phyloP scores from a whole-genome alignment of 1,140 invertebrate species.

The Musca vetustissima region DNA sequence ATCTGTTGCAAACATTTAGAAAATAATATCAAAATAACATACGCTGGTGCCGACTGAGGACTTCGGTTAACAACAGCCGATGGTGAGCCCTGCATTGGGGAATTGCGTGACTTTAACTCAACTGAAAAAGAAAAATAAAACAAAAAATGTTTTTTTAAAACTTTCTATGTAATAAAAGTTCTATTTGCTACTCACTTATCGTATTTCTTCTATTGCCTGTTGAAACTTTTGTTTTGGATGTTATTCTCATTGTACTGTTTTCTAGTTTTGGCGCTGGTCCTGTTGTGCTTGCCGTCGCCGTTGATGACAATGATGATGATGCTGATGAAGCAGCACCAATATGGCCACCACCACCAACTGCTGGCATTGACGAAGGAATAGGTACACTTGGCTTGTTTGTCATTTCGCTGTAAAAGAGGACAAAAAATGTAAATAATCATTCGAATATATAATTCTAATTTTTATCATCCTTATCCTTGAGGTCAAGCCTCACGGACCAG shows the following conservation, averaged over 20 bases:
- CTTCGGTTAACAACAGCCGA: conserved; percentile 51
- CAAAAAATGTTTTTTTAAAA: neutral
- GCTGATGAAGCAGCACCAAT: neutral
- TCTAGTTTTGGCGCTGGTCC: conserved; percentile 43
- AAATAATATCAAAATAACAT: conserved; percentile 33
- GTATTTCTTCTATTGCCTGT: conserved; percentile 52
- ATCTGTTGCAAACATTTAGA: too few species aligned
- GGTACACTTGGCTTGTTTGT: conserved; percentile 47
- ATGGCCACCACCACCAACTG: neutral
- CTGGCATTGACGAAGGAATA: conserved; percentile 32
- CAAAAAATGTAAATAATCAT: too few species aligned
- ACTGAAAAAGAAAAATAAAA: conserved; percentile 31
- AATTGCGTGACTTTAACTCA: conserved; percentile 53
- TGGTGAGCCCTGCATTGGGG: conserved; percentile 53
- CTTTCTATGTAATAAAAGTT: neutral
- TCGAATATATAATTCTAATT: too few species aligned
- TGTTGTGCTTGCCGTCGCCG: conserved; percentile 24
- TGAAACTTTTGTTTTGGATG: conserved; percentile 54
- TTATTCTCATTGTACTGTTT: conserved; percentile 51
- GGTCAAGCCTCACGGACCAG: too few species aligned
- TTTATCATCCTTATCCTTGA: too few species aligned
- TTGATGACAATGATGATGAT: neutral
- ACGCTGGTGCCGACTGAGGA: conserved; percentile 54
- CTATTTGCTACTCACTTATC: conserved; percentile 41
- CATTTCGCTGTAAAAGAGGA: conserved; percentile 39